Percentiles rank a stretch among this genome's conserved stretches.
Evolutionary conservation across 2,888 invertebrate species (phyloP).

Genomic region (Anagyrus pseudococci): DNA sequence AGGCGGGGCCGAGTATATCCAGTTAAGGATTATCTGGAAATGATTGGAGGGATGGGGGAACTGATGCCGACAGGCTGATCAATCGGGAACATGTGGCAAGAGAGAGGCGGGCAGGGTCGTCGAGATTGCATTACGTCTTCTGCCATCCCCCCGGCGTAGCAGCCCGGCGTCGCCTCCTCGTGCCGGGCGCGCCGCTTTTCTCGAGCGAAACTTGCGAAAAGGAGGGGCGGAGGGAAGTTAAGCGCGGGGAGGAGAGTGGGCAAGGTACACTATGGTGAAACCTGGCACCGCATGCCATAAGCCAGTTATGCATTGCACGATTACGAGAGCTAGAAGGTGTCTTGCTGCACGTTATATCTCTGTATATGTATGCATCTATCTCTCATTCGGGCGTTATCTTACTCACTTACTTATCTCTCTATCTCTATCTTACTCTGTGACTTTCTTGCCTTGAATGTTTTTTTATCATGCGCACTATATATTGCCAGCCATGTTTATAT

Average conservation of each 20-base stretch:
- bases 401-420: too few relatives aligned
- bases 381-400: too few relatives aligned
- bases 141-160: neutral
- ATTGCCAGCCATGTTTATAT: too few relatives aligned
- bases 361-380: constrained; percentile 5
- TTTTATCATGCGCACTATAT: too few relatives aligned
- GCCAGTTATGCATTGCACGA: constrained; percentile 15
- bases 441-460: neutral
- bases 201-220: neutral
- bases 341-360: neutral
- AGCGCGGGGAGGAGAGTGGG: constrained; percentile 4
- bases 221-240: neutral
- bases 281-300: constrained; percentile 29
- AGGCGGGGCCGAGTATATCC: neutral
- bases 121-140: constrained; percentile 10
- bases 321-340: too few relatives aligned
- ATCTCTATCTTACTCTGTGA: neutral
- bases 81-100: constrained; percentile 24
- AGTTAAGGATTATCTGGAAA: neutral
- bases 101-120: neutral
- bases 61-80: constrained; percentile 21
- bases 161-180: too few relatives aligned
- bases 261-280: constrained; percentile 24
- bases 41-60: neutral
- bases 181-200: neutral